Evolutionary conservation across 1,140 invertebrate species (phyloP).

Genomic region (Mycetomoellerius zeteki): DNA sequence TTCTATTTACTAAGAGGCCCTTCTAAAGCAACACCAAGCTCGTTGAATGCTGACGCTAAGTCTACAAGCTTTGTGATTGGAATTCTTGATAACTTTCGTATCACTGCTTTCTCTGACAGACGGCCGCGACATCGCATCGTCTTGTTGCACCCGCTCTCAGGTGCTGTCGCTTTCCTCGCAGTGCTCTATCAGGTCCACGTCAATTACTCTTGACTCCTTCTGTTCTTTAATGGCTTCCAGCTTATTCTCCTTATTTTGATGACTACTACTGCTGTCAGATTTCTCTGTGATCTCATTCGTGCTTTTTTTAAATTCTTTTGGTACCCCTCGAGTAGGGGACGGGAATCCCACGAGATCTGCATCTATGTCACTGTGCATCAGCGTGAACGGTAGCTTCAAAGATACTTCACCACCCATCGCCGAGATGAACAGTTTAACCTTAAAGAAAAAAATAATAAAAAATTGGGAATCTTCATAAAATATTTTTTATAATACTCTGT

Average conservation of each 20-base stretch:
- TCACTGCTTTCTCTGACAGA: constrained; percentile 72
- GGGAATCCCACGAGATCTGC: constrained; percentile 78
- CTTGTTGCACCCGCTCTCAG: constrained; percentile 82
- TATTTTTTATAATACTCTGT: neutral
- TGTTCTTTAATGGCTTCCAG: constrained; percentile 61
- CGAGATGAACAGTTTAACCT: constrained; percentile 91
- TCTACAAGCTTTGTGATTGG: constrained; percentile 76
- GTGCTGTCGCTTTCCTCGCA: constrained; percentile 77
- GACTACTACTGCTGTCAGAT: constrained; percentile 51
- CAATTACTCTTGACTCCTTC: constrained; percentile 71
- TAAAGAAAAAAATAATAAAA: constrained; percentile 1
- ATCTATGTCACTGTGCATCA: constrained; percentile 88
- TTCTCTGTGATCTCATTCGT: constrained; percentile 62
- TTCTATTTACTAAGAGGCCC: constrained; percentile 82
- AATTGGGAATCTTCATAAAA: neutral
- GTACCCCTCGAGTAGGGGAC: constrained; percentile 68
- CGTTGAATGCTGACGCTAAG: constrained; percentile 85
- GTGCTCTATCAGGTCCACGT: constrained; percentile 82
- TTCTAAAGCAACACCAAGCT: constrained; percentile 87
- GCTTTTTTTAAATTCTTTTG: constrained; percentile 62
- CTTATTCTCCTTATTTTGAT: constrained; percentile 58
- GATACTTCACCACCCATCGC: constrained; percentile 93
- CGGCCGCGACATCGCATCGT: constrained; percentile 65
- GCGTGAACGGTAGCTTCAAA: constrained; percentile 93
- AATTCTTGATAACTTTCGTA: constrained; percentile 75